Conservation (phyloP, 2,113 vertebrate species). For the Charadrius vociferus region DNA sequence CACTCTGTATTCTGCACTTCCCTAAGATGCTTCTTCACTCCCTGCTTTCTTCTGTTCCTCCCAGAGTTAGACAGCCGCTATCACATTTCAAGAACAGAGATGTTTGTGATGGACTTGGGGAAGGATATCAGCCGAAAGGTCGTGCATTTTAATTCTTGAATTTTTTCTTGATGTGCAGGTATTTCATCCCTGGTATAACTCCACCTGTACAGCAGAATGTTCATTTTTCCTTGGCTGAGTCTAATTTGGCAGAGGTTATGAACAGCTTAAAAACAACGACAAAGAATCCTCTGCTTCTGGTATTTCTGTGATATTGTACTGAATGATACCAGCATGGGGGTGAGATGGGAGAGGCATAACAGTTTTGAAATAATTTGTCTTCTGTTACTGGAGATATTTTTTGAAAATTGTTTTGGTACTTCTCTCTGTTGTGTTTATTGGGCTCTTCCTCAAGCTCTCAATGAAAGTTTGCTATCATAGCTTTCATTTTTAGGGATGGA, state of each 20-base stretch:
- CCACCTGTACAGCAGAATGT: background rate
- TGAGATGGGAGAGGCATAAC: background rate
- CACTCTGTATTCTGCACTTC: background rate
- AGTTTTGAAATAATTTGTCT: background rate
- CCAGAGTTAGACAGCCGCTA: background rate
- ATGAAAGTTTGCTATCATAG: background rate
- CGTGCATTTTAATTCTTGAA: background rate
- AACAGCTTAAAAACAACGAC: background rate
- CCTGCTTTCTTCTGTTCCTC: background rate
- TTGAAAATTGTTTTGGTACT: background rate
- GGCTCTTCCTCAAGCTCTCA: background rate
- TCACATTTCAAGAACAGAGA: background rate
- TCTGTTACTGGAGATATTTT: background rate
- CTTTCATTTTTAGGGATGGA: background rate
- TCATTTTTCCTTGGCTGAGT: background rate
- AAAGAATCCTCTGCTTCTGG: background rate
- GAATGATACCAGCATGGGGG: background rate
- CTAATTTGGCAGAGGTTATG: background rate
- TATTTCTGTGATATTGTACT: background rate
- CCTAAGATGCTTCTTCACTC: background rate
- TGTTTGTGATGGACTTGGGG: background rate
- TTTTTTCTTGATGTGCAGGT: background rate
- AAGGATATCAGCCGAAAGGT: background rate
- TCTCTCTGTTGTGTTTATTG: background rate
- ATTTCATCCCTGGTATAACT: background rate